These are phyloP conservation scores for Fragum whitleyi DNA, from an alignment of 2,888 invertebrate genomes.

Conservation along the genomic window DNA sequence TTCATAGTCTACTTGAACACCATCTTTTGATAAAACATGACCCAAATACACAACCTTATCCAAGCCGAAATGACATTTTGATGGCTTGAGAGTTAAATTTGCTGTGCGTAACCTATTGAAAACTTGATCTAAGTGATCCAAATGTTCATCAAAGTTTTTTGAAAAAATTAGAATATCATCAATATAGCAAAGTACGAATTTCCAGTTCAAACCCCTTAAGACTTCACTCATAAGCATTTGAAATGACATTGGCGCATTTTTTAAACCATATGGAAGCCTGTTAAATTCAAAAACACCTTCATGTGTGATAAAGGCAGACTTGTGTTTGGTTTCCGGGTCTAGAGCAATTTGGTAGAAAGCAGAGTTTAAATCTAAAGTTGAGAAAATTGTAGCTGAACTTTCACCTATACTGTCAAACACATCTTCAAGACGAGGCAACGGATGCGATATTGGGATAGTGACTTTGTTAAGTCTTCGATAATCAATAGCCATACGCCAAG, in stretches of 20 bases:
- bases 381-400: constrained; percentile 50
- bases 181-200: too few relatives aligned
- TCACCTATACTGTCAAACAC: constrained; percentile 53
- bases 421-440: constrained; percentile 54
- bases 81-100: constrained; percentile 55
- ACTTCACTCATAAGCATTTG: constrained; percentile 8
- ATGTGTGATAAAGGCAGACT: constrained; percentile 18
- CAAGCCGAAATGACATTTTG: constrained; percentile 55
- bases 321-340: constrained; percentile 54
- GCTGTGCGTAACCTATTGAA: constrained; percentile 48
- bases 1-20: constrained; percentile 54
- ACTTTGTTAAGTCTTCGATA: constrained; percentile 58
- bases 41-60: constrained; percentile 9
- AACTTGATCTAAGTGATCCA: too few relatives aligned
- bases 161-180: too few relatives aligned
- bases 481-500: constrained; percentile 56
- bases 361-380: constrained; percentile 45
- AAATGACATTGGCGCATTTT: neutral
- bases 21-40: constrained; percentile 56
- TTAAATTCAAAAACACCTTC: constrained; percentile 10
- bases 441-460: constrained; percentile 56
- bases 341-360: constrained; percentile 57
- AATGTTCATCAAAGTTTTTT: too few relatives aligned
- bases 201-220: neutral
- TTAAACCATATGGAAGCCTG: neutral